Conservation (phyloP, 2,113 vertebrate genomes). For the Cathartes aura region DNA sequence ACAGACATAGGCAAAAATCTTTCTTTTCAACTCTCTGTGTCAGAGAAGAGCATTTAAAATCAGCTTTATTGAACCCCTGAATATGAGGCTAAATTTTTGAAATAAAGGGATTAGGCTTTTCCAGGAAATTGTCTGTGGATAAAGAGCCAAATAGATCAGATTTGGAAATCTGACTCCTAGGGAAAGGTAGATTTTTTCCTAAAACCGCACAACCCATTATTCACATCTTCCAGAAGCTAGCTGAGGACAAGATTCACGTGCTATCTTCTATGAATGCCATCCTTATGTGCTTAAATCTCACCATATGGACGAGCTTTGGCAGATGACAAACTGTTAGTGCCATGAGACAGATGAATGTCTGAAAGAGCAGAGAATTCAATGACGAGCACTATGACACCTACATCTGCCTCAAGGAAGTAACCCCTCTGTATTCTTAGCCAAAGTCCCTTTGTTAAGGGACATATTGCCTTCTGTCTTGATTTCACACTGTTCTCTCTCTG, state of each 20-base stretch:
- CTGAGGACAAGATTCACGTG: background rate
- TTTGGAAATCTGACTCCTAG: background rate
- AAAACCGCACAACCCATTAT: background rate
- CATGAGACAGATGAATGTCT: background rate
- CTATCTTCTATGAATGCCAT: background rate
- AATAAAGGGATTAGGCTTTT: background rate
- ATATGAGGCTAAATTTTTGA: background rate
- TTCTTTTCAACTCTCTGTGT: background rate
- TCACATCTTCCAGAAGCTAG: background rate
- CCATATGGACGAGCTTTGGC: background rate
- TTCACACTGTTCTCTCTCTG: background rate
- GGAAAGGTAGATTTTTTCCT: background rate
- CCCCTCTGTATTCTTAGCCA: background rate
- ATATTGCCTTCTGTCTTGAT: background rate
- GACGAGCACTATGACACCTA: background rate
- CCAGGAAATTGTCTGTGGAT: background rate
- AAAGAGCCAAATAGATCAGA: background rate
- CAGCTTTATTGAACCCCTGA: background rate
- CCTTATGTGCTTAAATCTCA: background rate
- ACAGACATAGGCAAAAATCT: background rate
- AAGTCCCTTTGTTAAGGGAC: background rate
- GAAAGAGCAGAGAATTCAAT: background rate
- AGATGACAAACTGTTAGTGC: background rate
- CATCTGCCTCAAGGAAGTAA: background rate
- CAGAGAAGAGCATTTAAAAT: background rate